Evolutionary conservation across 2,888 invertebrate species (phyloP), one percentile per base, ranked within the genome.

Genomic region (Protonemura montana): DNA sequence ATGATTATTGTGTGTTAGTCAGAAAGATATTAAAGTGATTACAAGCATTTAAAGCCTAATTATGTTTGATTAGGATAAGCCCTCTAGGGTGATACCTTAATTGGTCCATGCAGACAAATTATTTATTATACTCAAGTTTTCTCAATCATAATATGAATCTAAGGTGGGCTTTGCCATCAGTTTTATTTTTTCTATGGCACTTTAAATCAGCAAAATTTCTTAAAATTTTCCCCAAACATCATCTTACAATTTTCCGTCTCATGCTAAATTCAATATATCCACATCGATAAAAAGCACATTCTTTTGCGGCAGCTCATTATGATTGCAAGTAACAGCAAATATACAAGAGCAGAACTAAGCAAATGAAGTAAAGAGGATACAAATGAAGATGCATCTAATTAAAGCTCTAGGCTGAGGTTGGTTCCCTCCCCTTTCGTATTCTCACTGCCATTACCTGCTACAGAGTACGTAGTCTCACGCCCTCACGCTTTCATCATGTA

Each of bases 401-500:
- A 59, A 59, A 35, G 13, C 59, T 59, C 7, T 59, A 59, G 21
- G 59, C 59, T 59, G 21, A 21, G 59, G 59, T 59, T 59, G 59
- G 59, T 59, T 59, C 16, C 16, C 59, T 59, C 16, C 59, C 59
- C 2, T 13, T 59, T 59, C 6, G 59, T 59, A 59, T 59, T 59
- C 13, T 59, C 59, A 59, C 21, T 13, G 59, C 59, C 59, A 59
- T 21, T 59, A 59, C 59, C 59, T 59, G 21, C 59, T 59, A 59
- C 16, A 10, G 21, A 59, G 59, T 59, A 59, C 13, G 59, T 59
- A 59, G 13, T 59, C 59, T 59, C 59, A 59, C 59, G 3, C 59
- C 59, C 59, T 59, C 59, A 59, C 59, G 59, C 59, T 59, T 59
- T 59, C 59, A 59, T 59, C 59, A 59, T 59, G 59, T 59, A 59